Evolutionary conservation across 2,797 vertebrate species (phyloP).

Genomic region (Mallotus villosus): DNA sequence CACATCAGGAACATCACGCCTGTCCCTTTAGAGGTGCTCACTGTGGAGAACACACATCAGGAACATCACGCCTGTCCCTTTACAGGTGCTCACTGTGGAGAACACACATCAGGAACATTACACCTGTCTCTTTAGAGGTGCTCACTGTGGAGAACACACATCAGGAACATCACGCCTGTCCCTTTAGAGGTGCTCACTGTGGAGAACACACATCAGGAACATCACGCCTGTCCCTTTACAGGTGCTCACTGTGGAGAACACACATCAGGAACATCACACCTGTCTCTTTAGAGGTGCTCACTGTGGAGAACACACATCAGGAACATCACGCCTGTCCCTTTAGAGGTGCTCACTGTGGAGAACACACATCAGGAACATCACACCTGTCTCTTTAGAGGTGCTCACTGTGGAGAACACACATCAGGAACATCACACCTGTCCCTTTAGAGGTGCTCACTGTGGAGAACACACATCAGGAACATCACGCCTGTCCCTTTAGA

Average conservation of each 20-base stretch:
- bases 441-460: conserved; percentile 27
- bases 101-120: conserved; percentile 33
- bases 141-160: neutral
- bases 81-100: conserved; percentile 21
- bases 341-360: conserved; percentile 21
- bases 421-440: conserved; percentile 55
- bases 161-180: conserved; percentile 55
- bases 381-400: conserved; percentile 46
- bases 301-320: neutral
- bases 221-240: conserved; percentile 55
- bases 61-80: conserved; percentile 57
- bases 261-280: conserved; percentile 54
- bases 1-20: conserved; percentile 54
- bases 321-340: conserved; percentile 57
- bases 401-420: neutral
- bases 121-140: conserved; percentile 46
- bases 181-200: conserved; percentile 27
- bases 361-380: conserved; percentile 33
- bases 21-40: conserved; percentile 25
- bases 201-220: too few relatives aligned
- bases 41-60: neutral
- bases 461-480: too few relatives aligned
- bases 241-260: conserved; percentile 12
- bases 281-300: conserved; percentile 25
- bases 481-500: conserved; percentile 55